Percentiles rank a stretch among this genome's conserved stretches.
Evolutionary conservation across 2,888 invertebrate genomes (phyloP).

Genomic region (Globia sparganii): DNA sequence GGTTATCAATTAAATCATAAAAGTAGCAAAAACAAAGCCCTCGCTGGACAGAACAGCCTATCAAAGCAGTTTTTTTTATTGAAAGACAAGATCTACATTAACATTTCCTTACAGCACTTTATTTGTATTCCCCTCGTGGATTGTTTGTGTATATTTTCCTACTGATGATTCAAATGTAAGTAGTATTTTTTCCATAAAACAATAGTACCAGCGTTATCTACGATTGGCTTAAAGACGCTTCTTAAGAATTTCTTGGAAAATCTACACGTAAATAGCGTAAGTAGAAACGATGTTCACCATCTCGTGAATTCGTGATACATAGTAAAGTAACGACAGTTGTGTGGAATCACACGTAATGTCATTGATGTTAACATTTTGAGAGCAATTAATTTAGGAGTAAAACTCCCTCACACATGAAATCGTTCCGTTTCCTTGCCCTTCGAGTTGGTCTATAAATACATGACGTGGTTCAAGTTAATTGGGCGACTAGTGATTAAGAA

Average conservation of each 20-base stretch:
- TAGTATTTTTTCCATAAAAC: constrained; percentile 40
- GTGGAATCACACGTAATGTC: constrained; percentile 1
- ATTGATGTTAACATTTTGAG: constrained; percentile 4
- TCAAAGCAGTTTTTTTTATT: background rate
- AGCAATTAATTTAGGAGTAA: background rate
- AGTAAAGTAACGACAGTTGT: constrained; percentile 7
- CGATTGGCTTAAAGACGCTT: constrained; percentile 38
- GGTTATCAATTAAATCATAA: constrained; percentile 17
- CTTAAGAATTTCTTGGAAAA: constrained; percentile 33
- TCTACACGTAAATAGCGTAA: constrained; percentile 14
- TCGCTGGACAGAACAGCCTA: background rate
- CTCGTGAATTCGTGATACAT: constrained; percentile 11
- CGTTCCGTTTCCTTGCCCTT: constrained; percentile 31
- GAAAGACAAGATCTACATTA: constrained; percentile 12
- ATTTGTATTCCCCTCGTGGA: constrained; percentile 27
- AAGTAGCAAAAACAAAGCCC: background rate
- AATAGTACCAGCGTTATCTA: constrained; percentile 28
- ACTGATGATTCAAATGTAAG: constrained; percentile 2
- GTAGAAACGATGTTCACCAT: constrained; percentile 17
- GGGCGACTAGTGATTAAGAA: constrained; percentile 31
- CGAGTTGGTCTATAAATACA: constrained; percentile 48
- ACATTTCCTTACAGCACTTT: constrained; percentile 25
- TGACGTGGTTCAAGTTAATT: constrained; percentile 18
- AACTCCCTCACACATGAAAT: background rate
- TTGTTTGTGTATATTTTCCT: constrained; percentile 32